A percentile compares a stretch with the other conserved stretches of the same genome.
phyloP scores from a whole-genome alignment of 1,140 invertebrate species.

The Diorhabda elongata region DNA sequence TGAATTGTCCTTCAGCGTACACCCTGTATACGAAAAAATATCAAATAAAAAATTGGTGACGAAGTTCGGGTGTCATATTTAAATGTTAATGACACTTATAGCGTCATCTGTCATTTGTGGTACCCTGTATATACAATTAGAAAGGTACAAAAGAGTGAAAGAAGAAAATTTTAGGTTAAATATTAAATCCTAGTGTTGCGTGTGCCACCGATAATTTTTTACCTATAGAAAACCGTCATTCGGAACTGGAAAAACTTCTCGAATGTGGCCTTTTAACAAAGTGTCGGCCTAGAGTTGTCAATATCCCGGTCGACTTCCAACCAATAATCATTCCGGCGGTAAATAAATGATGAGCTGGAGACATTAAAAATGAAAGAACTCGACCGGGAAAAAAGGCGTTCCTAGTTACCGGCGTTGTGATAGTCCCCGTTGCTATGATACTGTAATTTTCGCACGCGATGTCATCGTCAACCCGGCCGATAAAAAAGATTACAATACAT shows the following conservation, averaged over 20 bases:
- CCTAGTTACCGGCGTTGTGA: constrained; percentile 38
- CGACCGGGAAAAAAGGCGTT: constrained; percentile 21
- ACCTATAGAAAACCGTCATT: background rate
- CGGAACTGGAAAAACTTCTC: constrained; percentile 3
- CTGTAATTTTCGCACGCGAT: constrained; percentile 35
- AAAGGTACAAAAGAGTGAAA: no score
- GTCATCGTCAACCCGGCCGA: constrained; percentile 36
- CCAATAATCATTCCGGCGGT: constrained; percentile 39
- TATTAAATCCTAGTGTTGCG: constrained; percentile 31
- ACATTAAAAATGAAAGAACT: constrained; percentile 38
- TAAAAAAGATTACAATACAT: constrained; percentile 27
- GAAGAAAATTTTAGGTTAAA: background rate
- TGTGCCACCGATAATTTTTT: constrained; percentile 20
- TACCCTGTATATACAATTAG: no score
- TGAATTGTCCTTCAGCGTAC: no score
- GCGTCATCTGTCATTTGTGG: no score
- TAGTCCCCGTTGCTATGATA: constrained; percentile 37
- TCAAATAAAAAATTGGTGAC: no score
- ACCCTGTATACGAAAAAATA: no score
- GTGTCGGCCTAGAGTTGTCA: constrained; percentile 27
- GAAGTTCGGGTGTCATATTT: no score
- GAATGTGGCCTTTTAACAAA: constrained; percentile 17
- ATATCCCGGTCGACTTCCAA: constrained; percentile 28
- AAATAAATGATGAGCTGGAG: constrained; percentile 38
- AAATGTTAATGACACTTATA: no score